Evolutionary conservation across 2,113 vertebrate genomes (phyloP).

Genomic region (Thunnus thynnus): DNA sequence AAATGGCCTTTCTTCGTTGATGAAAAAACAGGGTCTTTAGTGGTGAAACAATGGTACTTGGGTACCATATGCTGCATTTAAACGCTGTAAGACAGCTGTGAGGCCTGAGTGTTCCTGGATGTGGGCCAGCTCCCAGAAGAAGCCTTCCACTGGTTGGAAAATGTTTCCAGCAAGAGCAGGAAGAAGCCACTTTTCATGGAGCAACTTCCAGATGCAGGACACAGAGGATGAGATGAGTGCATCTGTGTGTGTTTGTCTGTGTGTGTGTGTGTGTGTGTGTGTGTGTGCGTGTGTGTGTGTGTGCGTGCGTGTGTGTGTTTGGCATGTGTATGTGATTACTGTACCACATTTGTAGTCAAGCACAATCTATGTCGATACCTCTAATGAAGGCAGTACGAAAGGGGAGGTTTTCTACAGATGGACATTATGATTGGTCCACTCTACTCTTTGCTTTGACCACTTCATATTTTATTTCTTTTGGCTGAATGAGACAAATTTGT

Average conservation of each 20-base stretch:
- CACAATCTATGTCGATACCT: conserved; percentile 43
- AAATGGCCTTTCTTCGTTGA: conserved; percentile 74
- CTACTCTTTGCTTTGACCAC: conserved; percentile 17
- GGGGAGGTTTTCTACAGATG: conserved; percentile 43
- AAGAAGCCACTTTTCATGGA: conserved; percentile 86
- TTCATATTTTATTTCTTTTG: conserved; percentile 35
- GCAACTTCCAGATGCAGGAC: conserved; percentile 86
- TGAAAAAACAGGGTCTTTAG: conserved; percentile 83
- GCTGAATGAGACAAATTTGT: conserved; percentile 14
- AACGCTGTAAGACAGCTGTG: conserved; percentile 86
- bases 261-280: conserved; percentile 23
- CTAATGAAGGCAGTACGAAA: conserved; percentile 54
- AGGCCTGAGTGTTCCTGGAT: conserved; percentile 85
- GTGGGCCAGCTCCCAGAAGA: conserved; percentile 85
- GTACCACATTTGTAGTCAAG: conserved; percentile 46
- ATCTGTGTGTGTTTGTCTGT: conserved; percentile 52
- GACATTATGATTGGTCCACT: conserved; percentile 34
- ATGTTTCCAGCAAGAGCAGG: conserved; percentile 86
- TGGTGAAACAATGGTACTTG: conserved; percentile 84
- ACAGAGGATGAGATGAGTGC: conserved; percentile 67
- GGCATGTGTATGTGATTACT: conserved; percentile 66
- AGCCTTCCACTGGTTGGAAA: conserved; percentile 82
- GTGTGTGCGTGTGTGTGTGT: background rate
- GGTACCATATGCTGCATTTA: conserved; percentile 86
- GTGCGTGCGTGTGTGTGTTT: background rate